phyloP scores from a whole-genome alignment of 2,113 vertebrate species.

The Anhinga anhinga region DNA sequence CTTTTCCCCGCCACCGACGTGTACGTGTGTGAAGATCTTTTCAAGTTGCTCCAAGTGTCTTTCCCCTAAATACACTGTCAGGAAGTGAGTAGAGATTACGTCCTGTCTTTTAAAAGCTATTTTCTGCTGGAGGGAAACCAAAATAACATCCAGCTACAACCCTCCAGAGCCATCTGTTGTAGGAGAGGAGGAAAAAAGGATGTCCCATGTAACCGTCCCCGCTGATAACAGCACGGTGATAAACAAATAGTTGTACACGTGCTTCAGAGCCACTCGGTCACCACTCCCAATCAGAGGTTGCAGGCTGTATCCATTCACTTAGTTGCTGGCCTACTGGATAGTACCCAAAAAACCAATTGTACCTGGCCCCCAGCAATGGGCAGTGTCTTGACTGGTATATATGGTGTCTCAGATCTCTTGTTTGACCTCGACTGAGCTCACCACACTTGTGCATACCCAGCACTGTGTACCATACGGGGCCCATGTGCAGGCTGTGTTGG shows the following conservation, averaged over 20 bases:
- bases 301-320: neutral
- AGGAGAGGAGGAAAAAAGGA: conserved; percentile 55
- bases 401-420: neutral
- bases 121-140: conserved; percentile 67
- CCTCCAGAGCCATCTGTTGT: conserved; percentile 65
- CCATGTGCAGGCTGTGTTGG: neutral
- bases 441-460: neutral
- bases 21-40: conserved; percentile 63
- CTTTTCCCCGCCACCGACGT: conserved; percentile 47
- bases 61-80: conserved; percentile 55
- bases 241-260: conserved; percentile 56
- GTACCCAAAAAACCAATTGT: neutral
- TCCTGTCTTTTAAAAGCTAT: conserved; percentile 68
- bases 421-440: neutral
- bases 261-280: neutral
- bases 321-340: neutral
- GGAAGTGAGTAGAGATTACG: conserved; percentile 65
- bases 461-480: no score
- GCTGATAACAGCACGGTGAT: conserved; percentile 14
- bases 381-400: neutral
- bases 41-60: conserved; percentile 57
- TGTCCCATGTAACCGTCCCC: conserved; percentile 33
- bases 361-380: neutral
- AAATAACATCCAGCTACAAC: conserved; percentile 58
- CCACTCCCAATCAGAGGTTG: neutral